Percentiles rank a stretch among this genome's conserved stretches.
Conservation (phyloP, 2,888 invertebrate species). For the Tinea semifulvella region DNA sequence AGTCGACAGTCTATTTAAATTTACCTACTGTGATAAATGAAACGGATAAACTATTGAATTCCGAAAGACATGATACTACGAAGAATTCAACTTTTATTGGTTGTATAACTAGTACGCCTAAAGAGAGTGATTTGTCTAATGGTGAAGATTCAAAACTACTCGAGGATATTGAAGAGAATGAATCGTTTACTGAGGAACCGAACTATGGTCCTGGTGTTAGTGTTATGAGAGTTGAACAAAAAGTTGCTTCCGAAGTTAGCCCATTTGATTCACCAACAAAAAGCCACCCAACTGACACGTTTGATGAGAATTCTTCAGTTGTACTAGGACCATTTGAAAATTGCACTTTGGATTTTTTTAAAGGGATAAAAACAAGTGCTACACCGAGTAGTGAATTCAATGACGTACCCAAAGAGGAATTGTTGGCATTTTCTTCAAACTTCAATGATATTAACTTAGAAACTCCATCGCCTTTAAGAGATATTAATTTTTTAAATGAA, state of each 20-base stretch:
- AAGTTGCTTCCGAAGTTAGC: constrained; percentile 39
- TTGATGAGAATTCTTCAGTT: constrained; percentile 61
- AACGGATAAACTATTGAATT: constrained; percentile 38
- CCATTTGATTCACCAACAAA: constrained; percentile 57
- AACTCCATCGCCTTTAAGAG: constrained; percentile 55
- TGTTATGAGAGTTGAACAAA: constrained; percentile 39
- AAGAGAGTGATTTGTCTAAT: constrained; percentile 18
- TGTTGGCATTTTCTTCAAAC: constrained; percentile 63
- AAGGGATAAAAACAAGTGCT: constrained; percentile 49
- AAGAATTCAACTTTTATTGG: not conserved
- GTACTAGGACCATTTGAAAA: constrained; percentile 68
- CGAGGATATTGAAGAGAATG: not conserved
- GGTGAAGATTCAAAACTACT: constrained; percentile 22
- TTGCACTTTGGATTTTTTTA: constrained; percentile 59
- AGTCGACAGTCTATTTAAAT: constrained; percentile 54
- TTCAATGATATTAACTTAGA: constrained; percentile 59
- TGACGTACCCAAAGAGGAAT: constrained; percentile 53
- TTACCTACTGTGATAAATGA: constrained; percentile 42
- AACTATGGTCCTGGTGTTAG: constrained; percentile 30
- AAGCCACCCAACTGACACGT: constrained; percentile 54
- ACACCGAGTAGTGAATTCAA: constrained; percentile 31
- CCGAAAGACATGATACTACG: constrained; percentile 29
- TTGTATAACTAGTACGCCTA: constrained; percentile 39
- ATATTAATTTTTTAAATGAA: constrained; percentile 55
- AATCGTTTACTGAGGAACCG: constrained; percentile 18